Base-by-base conservation (phyloP, 23 tunicate species). In the Styela clava region DNA sequence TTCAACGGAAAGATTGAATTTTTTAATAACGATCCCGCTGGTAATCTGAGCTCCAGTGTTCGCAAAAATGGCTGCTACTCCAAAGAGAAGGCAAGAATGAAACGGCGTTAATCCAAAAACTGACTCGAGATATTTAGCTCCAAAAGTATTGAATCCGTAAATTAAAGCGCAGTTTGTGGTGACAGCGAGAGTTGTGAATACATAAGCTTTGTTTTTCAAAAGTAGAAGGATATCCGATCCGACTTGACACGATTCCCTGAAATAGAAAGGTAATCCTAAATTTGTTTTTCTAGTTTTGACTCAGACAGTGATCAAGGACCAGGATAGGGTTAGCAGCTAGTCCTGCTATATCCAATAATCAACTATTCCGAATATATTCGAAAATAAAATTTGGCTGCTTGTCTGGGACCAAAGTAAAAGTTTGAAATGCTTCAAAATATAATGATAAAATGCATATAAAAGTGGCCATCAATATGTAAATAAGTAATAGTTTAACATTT, bases 101-200 rank as follows among this genome's bases (percentile, higher is more conserved):
- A 87, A 61, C 1, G 95, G 86, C 9, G 85, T 72, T 22, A 89
- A 26, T 9, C 82, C 86, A 63, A 89, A 89, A 73, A 89, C 69
- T 16, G 86, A 74, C 71, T 89, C 88, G 61, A 89, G 73, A 61
- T 89, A 89, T 67, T 89, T 89, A 28, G 89, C 85, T 1, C 84
- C 82, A 73, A 89, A 89, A 27, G 86, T 86, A 21, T 84, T 34
- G 62, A 89, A 56, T 12, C 95, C 95, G 32, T 56, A 65, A 19
- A 85, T 73, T 29, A 89, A 33, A 12, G 85, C 88, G 35, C 83
- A 80, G 79, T 89, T 87, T 36, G 81, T 28, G 51, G 86, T 79
- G 25, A 67, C 70, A 1, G 88, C 95, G 19, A 85, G 67, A 1
- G 95, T 71, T 3, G 81, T 64, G 52, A 89, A 62, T 0, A 89